Evolutionary conservation across 2,888 invertebrate genomes (phyloP), one percentile per base, ranked within the genome.

Genomic region (Plebejus argus): DNA sequence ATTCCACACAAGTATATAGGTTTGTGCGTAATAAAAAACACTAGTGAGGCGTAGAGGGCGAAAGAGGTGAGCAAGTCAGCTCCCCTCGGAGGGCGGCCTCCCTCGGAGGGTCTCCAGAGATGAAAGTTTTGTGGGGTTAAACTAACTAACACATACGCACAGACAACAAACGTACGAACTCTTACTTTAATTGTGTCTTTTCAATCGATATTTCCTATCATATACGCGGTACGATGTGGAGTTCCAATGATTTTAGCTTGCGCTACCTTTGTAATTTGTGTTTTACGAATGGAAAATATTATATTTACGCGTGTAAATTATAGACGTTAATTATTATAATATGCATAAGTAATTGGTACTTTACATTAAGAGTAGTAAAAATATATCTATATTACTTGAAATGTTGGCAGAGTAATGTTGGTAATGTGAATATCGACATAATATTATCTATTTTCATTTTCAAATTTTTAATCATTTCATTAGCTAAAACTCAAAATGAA

Each of bases 31-130:
- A 87, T 87, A 89, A 88, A 86, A 88, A 86, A 84, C 84, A 86
- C 84, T 85, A 88, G 86, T 85, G 86, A 86, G 87, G 85, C 86
- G 86, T 86, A 86, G 88, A 90, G 93, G 92, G 93, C 90, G 94
- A 94, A 94, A 94, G 94, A 94, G 94, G 94, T 94, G 93, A 94
- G 90, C 91, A 91, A 93, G 93, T 93, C 92, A 90, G 91, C 93
- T 93, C 93, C 93, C 93, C 91, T 90, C 87, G 86, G 82, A 84
- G 91, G 93, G 91, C 87, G 91, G 88, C 84, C 82, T 84, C 82
- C 80, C 80, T 83, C 80, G 81, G 84, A 85, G 86, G 89, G 89
- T 90, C 93, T 91, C 91, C 86, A 86, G 92, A 93, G 93, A 93
- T 93, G 93, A 92, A 93, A 93, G 89, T 93, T 93, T 90, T 87